A percentile compares a stretch with the other conserved stretches of the same genome.
These are phyloP conservation scores for Philopotamus ludificatus DNA, from an alignment of 1,140 invertebrate genomes.

Conservation along the genomic window DNA sequence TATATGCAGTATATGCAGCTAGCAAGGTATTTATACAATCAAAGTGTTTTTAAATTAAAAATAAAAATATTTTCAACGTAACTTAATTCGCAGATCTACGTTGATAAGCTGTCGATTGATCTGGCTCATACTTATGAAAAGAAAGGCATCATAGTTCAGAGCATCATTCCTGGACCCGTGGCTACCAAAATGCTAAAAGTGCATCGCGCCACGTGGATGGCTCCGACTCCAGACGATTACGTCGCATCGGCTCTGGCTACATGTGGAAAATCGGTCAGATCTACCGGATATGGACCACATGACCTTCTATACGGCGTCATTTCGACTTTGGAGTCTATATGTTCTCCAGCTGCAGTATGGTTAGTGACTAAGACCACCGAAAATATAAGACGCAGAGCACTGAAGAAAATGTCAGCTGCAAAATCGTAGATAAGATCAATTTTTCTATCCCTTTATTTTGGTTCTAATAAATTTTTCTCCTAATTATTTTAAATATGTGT, in stretches of 20 bases:
- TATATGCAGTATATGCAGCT: conserved; percentile 85
- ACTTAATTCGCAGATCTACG: conserved; percentile 73
- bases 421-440: conserved; percentile 2
- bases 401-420: conserved; percentile 40
- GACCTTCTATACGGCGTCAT: conserved; percentile 62
- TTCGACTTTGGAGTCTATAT: conserved; percentile 53
- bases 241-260: conserved; percentile 76
- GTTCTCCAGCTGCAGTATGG: conserved; percentile 58
- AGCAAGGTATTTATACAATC: conserved; percentile 67
- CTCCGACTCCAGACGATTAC: conserved; percentile 75
- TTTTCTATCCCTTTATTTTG: not conserved
- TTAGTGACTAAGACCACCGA: conserved; percentile 62
- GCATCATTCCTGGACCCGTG: conserved; percentile 84
- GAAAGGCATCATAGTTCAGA: conserved; percentile 80
- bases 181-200: conserved; percentile 93
- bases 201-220: conserved; percentile 72
- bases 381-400: conserved; percentile 58
- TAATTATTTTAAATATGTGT: not conserved
- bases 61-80: not conserved
- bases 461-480: not conserved
- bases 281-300: conserved; percentile 79
- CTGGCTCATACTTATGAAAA: conserved; percentile 75
- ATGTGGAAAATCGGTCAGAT: conserved; percentile 70
- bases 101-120: conserved; percentile 81
- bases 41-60: not conserved